These are phyloP conservation scores for Eulithis testata DNA, from an alignment of 2,888 invertebrate species.

Conservation along the genomic window DNA sequence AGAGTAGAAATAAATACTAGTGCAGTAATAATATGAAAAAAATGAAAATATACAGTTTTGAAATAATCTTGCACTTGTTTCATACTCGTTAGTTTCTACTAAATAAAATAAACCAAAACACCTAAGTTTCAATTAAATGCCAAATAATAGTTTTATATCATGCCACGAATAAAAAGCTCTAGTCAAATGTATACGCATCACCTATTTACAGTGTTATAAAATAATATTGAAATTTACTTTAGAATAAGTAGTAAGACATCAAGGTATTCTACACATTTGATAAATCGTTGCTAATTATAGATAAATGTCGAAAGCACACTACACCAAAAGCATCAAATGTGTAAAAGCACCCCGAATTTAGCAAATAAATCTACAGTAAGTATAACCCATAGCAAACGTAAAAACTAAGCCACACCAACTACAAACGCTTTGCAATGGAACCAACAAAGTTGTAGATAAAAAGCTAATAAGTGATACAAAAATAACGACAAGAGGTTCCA, in stretches of 20 bases:
- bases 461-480: slow-evolving; percentile 27
- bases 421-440: slow-evolving; percentile 65
- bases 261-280: slow-evolving; percentile 61
- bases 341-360: slow-evolving; percentile 41
- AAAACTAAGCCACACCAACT: slow-evolving; percentile 72
- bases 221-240: slow-evolving; percentile 34
- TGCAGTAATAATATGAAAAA: slow-evolving; percentile 31
- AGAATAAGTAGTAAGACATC: slow-evolving; percentile 44
- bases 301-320: slow-evolving; percentile 38
- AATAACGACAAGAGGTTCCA: slow-evolving; percentile 50
- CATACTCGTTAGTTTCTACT: slow-evolving; percentile 64
- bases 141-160: slow-evolving; percentile 66
- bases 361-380: slow-evolving; percentile 34
- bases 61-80: slow-evolving; percentile 69
- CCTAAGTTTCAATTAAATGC: slow-evolving; percentile 52
- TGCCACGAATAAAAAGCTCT: slow-evolving; percentile 60
- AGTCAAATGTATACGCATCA: slow-evolving; percentile 37
- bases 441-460: slow-evolving; percentile 43
- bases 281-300: slow-evolving; percentile 31
- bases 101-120: slow-evolving; percentile 56
- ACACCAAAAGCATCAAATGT: slow-evolving; percentile 59
- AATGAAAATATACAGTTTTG: slow-evolving; percentile 22
- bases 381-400: slow-evolving; percentile 55
- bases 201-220: slow-evolving; percentile 43
- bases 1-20: slow-evolving; percentile 21